Conservation (phyloP, 2,888 invertebrate genomes). For the Byasa hedistus region DNA sequence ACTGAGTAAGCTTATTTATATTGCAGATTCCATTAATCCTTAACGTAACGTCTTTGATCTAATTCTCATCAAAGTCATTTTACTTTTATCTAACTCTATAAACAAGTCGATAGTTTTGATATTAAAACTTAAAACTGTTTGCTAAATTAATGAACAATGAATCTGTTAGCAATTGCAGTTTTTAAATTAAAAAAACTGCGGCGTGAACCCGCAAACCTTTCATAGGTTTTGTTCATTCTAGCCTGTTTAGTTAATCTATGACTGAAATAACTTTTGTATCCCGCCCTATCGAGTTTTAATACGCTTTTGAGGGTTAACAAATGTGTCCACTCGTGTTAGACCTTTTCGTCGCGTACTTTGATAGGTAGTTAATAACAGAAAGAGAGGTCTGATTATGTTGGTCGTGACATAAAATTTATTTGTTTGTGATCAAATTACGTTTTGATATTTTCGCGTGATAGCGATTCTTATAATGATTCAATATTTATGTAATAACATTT, state of each 20-base stretch:
- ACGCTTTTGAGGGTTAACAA: slow-evolving; percentile 71
- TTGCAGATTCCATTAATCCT: no score
- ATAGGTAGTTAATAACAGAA: slow-evolving; percentile 44
- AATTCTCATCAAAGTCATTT: no score
- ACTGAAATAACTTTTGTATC: slow-evolving; percentile 49
- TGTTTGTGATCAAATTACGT: slow-evolving; percentile 70
- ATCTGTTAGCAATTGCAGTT: no score
- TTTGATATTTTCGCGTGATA: slow-evolving; percentile 62
- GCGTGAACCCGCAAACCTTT: no score
- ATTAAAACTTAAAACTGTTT: no score
- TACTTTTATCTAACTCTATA: neutral
- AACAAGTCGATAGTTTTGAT: neutral
- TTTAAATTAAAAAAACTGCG: no score
- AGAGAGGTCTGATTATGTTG: slow-evolving; percentile 41
- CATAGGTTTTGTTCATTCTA: neutral
- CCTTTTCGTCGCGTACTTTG: slow-evolving; percentile 31
- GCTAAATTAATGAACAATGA: neutral
- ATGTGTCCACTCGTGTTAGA: slow-evolving; percentile 54
- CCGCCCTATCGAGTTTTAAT: slow-evolving; percentile 70
- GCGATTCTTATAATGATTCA: slow-evolving; percentile 44
- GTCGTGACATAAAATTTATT: slow-evolving; percentile 62
- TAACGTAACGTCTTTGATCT: no score
- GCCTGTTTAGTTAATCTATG: slow-evolving; percentile 32
- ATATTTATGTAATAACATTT: neutral
- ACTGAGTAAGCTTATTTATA: no score